phyloP scores from a whole-genome alignment of 2,113 vertebrate species.

The Pollimyrus isidori region DNA sequence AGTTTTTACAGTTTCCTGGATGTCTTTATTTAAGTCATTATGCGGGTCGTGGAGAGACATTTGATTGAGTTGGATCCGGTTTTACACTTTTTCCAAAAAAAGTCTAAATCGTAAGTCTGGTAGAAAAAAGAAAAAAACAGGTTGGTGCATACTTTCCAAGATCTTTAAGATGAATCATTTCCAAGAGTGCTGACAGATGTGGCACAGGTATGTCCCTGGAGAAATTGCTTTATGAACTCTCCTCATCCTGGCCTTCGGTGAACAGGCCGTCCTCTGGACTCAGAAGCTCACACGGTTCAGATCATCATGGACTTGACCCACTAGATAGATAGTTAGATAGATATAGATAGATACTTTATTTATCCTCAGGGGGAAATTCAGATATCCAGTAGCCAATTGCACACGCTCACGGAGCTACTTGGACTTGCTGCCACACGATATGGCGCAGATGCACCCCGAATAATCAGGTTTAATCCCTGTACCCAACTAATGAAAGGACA shows the following conservation, averaged over 20 bases:
- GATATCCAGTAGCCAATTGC: too few species aligned
- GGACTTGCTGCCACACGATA: too few species aligned
- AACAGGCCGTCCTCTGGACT: background rate
- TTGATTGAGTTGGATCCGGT: background rate
- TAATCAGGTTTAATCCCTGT: too few species aligned
- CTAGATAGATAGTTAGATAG: too few species aligned
- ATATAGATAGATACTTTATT: too few species aligned
- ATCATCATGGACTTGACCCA: background rate
- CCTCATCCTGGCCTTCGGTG: background rate
- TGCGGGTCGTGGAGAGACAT: background rate
- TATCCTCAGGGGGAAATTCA: too few species aligned
- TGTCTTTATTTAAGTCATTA: background rate
- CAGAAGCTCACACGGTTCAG: background rate
- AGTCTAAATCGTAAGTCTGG: background rate
- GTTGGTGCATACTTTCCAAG: background rate
- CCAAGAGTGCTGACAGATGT: background rate
- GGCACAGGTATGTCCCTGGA: background rate
- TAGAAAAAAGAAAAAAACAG: background rate
- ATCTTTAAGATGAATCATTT: background rate
- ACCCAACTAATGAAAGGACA: background rate
- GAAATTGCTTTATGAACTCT: constrained; percentile 14
- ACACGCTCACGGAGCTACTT: too few species aligned
- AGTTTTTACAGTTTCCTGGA: background rate
- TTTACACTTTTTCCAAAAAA: background rate
- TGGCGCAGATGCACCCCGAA: too few species aligned